Evolutionary conservation across 2,113 vertebrate species (phyloP).

Genomic region (Genyomyrus donnyi): DNA sequence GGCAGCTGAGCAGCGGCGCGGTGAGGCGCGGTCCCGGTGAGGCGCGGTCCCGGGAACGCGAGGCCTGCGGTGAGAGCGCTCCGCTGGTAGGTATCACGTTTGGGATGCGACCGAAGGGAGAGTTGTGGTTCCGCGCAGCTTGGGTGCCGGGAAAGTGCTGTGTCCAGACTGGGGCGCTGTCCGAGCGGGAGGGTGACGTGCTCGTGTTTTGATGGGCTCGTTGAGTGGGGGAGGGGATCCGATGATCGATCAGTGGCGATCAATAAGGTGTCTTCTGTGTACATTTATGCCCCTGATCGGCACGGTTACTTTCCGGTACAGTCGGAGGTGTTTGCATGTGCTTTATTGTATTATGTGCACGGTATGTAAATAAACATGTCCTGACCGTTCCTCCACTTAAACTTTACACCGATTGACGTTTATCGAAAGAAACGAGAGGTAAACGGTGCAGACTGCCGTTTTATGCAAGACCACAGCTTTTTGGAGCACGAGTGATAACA

Average conservation of each 20-base stretch:
- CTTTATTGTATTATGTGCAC: neutral
- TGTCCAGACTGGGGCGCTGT: slow-evolving; percentile 3
- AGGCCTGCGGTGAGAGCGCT: neutral
- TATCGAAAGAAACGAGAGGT: neutral
- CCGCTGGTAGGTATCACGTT: neutral
- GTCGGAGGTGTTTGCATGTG: neutral
- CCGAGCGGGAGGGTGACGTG: neutral
- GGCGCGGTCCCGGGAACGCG: neutral
- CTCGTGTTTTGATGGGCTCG: slow-evolving; percentile 6
- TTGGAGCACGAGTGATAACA: neutral
- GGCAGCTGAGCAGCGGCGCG: neutral
- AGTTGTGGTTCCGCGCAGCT: neutral
- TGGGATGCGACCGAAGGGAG: neutral
- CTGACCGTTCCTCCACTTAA: neutral
- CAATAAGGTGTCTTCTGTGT: neutral
- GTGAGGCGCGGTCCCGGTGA: neutral
- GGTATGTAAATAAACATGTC: neutral
- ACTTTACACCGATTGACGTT: neutral
- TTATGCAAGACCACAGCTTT: neutral
- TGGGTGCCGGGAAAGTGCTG: neutral
- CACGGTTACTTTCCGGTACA: neutral
- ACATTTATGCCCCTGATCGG: neutral
- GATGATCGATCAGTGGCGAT: neutral
- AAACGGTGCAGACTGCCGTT: neutral
- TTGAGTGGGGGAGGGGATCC: slow-evolving; percentile 1